Percentiles rank a stretch among this genome's conserved stretches.
Evolutionary conservation across 2,797 vertebrate genomes (phyloP).

Genomic region (Sebastes minor): DNA sequence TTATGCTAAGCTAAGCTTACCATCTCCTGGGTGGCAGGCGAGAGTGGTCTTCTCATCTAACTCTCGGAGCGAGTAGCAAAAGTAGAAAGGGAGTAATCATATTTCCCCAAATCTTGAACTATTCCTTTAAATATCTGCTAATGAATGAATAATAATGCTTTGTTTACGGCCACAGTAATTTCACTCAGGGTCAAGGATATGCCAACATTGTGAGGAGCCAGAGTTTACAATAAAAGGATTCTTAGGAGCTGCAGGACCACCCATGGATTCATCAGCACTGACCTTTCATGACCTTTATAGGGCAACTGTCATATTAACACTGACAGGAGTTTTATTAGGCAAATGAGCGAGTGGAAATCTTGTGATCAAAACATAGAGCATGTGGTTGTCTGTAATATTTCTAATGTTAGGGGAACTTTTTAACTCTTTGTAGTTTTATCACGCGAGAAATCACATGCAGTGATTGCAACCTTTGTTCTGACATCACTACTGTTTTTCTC

Average conservation of each 20-base stretch:
- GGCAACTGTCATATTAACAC: slow-evolving; percentile 46
- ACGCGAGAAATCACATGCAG: slow-evolving; percentile 8
- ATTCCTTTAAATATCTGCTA: neutral
- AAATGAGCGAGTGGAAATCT: slow-evolving; percentile 16
- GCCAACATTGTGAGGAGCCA: neutral
- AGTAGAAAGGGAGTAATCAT: neutral
- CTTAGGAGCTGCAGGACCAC: slow-evolving; percentile 51
- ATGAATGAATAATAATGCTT: neutral
- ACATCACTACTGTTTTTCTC: neutral
- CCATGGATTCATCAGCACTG: slow-evolving; percentile 30
- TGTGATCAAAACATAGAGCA: slow-evolving; percentile 22
- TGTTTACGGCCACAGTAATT: neutral
- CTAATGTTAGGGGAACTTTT: neutral
- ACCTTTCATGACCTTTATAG: slow-evolving; percentile 49
- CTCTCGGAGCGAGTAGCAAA: neutral
- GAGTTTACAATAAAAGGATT: neutral
- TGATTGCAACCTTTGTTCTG: slow-evolving; percentile 5
- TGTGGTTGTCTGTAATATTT: slow-evolving; percentile 5
- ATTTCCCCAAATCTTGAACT: neutral
- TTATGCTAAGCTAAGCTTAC: neutral
- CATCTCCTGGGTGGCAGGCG: neutral
- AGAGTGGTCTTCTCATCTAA: neutral
- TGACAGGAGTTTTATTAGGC: slow-evolving; percentile 34
- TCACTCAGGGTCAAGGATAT: neutral
- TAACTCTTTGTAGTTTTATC: slow-evolving; percentile 10